Conservation (phyloP, 1,140 invertebrate species). For the Meloidogyne exigua region DNA sequence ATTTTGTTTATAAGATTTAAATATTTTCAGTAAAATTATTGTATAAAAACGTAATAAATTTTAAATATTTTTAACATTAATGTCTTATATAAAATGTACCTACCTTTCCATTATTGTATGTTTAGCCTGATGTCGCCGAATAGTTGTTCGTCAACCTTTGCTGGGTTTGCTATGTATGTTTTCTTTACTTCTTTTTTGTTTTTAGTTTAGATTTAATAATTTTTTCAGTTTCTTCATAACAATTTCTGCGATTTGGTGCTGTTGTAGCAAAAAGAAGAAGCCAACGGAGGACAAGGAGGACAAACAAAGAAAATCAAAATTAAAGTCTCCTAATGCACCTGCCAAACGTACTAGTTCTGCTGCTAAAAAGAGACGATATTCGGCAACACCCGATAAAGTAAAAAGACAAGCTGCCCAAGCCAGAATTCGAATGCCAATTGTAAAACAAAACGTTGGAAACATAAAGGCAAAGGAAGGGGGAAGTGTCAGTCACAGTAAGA, state of each 20-base stretch:
- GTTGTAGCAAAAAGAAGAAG: background rate
- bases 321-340: background rate
- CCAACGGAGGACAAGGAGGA: background rate
- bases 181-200: background rate
- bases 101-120: background rate
- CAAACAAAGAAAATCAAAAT: background rate
- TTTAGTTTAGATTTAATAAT: background rate
- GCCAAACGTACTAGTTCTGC: background rate
- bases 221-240: background rate
- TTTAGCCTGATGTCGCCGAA: background rate
- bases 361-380: background rate
- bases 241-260: background rate
- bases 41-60: background rate
- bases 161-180: background rate
- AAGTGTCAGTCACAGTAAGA: background rate
- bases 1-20: too few species aligned
- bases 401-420: background rate
- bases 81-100: background rate
- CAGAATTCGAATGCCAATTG: background rate
- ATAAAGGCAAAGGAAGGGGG: background rate
- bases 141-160: background rate
- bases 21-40: too few species aligned
- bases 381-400: background rate
- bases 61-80: too few species aligned
- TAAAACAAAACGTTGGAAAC: background rate